A percentile compares a stretch with the other conserved stretches of the same genome.
Conservation (phyloP, 2,113 vertebrate genomes). For the Gobio gobio region DNA sequence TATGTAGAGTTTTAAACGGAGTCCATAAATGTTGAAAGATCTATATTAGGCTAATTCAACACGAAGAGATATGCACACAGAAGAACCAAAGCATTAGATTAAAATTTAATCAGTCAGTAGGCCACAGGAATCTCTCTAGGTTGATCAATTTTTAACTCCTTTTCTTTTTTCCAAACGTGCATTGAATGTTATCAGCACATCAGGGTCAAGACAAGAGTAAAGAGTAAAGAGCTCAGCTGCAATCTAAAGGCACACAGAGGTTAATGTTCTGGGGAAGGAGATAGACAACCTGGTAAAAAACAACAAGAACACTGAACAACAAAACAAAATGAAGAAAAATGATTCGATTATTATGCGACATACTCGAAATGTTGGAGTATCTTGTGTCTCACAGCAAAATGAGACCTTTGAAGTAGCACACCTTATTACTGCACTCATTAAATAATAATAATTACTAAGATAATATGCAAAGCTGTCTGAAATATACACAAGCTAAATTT, state of each 20-base stretch:
- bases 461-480: neutral
- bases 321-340: neutral
- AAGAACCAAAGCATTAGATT: conserved; percentile 28
- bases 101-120: conserved; percentile 19
- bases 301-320: neutral
- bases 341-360: neutral
- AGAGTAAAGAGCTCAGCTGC: neutral
- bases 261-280: neutral
- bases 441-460: neutral
- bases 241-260: neutral
- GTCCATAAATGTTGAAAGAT: conserved; percentile 3
- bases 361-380: neutral
- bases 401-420: neutral
- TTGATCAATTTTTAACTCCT: conserved; percentile 8
- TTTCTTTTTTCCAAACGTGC: conserved; percentile 15
- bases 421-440: neutral
- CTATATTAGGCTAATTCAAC: conserved; percentile 6
- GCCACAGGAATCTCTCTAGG: neutral
- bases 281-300: neutral
- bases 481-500: neutral
- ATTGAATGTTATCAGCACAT: neutral
- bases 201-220: neutral
- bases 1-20: neutral
- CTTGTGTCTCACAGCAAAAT: neutral
- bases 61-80: neutral